Conservation (phyloP, 2,797 vertebrate species). For the Typhlichthys eigenmanni region DNA sequence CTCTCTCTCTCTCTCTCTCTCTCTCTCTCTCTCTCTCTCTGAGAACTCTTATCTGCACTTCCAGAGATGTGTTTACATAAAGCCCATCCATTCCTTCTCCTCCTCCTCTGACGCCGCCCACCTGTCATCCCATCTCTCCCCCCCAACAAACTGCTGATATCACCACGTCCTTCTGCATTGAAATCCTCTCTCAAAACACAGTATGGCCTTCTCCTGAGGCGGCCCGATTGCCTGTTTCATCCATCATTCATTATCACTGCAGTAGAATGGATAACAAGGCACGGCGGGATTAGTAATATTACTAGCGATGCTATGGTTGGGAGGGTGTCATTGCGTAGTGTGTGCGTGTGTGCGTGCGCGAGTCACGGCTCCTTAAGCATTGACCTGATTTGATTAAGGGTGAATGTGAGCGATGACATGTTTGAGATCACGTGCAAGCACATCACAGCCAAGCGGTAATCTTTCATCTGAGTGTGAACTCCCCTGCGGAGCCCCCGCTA, state of each 20-base stretch:
- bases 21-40: neutral
- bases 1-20: neutral
- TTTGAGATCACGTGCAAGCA: constrained; percentile 50
- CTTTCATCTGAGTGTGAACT: constrained; percentile 59
- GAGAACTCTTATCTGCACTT: constrained; percentile 29
- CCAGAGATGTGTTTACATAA: constrained; percentile 19
- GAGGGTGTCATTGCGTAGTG: constrained; percentile 21
- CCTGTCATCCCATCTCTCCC: constrained; percentile 1
- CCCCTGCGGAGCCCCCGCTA: constrained; percentile 25
- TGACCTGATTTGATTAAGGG: constrained; percentile 53
- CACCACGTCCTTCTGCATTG: neutral
- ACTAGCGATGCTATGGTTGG: constrained; percentile 3
- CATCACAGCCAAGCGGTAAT: constrained; percentile 52
- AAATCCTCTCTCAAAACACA: neutral
- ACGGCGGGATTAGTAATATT: neutral
- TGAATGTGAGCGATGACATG: constrained; percentile 52
- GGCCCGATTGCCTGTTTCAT: constrained; percentile 5
- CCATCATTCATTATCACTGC: neutral
- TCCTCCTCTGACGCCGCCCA: neutral
- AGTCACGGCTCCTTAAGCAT: constrained; percentile 38
- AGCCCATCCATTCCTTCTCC: constrained; percentile 13
- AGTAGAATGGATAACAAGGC: constrained; percentile 11
- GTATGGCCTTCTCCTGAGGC: neutral
- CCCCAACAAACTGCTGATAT: neutral
- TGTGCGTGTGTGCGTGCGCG: neutral